Evolutionary conservation across 2,797 vertebrate species (phyloP), one percentile per base, ranked within the genome.

Genomic region (Balearica regulorum): DNA sequence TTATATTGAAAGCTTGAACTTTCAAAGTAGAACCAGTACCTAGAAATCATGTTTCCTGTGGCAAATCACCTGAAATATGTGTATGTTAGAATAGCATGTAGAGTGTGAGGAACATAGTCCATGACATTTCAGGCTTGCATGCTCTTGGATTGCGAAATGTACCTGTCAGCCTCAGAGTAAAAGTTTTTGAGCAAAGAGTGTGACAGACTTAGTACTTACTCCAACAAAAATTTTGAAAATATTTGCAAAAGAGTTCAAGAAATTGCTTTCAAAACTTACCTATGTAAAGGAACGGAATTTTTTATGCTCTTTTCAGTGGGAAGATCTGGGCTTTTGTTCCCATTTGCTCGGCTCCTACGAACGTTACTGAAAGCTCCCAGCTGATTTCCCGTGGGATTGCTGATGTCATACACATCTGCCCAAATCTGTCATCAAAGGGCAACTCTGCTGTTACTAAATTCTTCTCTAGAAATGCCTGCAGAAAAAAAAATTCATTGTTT

Each of bases 221-320:
- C 10, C 0, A 0, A 61, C 33, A 60, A 13, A 54, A 61, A 26
- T 57, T 17, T 9, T 16, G 41, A 18, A 28, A 51, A 41, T 0
- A 35, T 39, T 66, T 54, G 17, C 33, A 29, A 35, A 66, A 55
- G n/a, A 43, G 17, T 61, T 49, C 15, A 33, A 28, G 58, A 35
- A 82, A 41, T 39, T 15, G 21, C 7, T 87, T 89, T 84, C 14
- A n/a, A 35, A 65, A 24, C 37, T 37, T 13, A 39, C 0, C 1
- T 13, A 3, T 16, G 11, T n/a, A 11, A 35, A 53, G 80, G 57
- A 90, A 33, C 21, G 55, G 65, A 26, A 39, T 48, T 62, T 55
- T 55, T 58, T 39, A 7, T 68, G 83, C 65, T 71, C 0, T 57
- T 86, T 87, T 54, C 46, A 17, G 37, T 20, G 18, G 9, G 15